These are phyloP conservation scores for Meiosimyza platycephala DNA, from an alignment of 2,888 invertebrate genomes.

Conservation along the genomic window DNA sequence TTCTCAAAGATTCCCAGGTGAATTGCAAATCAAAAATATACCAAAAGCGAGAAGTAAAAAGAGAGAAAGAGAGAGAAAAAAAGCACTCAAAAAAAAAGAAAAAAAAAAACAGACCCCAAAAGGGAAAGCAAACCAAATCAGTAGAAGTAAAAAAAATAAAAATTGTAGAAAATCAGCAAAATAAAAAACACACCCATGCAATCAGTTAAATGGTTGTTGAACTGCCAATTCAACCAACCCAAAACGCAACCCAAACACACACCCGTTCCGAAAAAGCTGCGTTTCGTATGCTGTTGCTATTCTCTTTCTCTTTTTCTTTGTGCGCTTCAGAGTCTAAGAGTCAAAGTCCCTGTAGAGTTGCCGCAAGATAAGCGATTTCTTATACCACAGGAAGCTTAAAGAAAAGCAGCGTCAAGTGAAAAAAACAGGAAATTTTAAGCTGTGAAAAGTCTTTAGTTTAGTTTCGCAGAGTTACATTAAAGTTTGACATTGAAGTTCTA, in stretches of 20 bases:
- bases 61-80: background rate
- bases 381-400: background rate
- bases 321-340: slow-evolving; percentile 10
- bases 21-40: slow-evolving; percentile 65
- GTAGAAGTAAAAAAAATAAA: slow-evolving; percentile 1
- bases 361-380: background rate
- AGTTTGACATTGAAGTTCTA: too few relatives aligned
- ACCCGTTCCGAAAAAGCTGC: background rate
- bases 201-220: slow-evolving; percentile 61
- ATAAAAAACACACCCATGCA: slow-evolving; percentile 55
- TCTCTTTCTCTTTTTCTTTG: background rate
- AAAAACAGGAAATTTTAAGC: too few relatives aligned
- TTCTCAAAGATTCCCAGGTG: slow-evolving; percentile 58
- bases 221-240: slow-evolving; percentile 43
- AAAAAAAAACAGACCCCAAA: slow-evolving; percentile 13
- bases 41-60: slow-evolving; percentile 39
- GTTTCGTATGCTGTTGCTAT: background rate
- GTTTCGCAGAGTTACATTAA: too few relatives aligned
- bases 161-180: slow-evolving; percentile 38
- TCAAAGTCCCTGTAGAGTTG: slow-evolving; percentile 7
- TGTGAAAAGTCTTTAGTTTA: too few relatives aligned
- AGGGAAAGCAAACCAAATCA: slow-evolving; percentile 2
- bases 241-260: background rate
- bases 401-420: too few relatives aligned
- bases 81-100: background rate